Evolutionary conservation across 2,113 vertebrate species (phyloP).

Genomic region (Xiphias gladius): DNA sequence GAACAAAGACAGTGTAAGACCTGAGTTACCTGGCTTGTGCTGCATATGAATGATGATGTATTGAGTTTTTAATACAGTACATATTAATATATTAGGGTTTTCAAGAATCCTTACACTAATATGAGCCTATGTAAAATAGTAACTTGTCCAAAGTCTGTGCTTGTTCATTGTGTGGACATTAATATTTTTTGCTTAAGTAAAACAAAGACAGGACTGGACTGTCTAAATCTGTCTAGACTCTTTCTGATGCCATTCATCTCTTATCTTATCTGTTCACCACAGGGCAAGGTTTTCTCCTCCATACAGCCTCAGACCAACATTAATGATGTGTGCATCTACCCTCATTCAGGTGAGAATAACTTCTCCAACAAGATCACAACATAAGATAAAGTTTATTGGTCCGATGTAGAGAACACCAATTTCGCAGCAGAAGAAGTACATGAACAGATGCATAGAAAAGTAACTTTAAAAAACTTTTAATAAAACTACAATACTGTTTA

Average conservation of each 20-base stretch:
- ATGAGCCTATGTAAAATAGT: not conserved
- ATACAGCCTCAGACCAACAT: slow-evolving; percentile 92
- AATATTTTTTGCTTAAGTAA: not conserved
- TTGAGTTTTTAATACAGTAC: not conserved
- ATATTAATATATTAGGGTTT: not conserved
- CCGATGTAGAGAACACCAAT: not conserved
- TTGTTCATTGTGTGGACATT: not conserved
- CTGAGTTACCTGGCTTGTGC: not conserved
- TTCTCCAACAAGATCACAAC: not conserved
- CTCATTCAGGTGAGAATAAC: slow-evolving; percentile 88
- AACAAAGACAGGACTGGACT: not conserved
- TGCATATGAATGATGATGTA: not conserved
- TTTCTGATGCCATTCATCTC: not conserved
- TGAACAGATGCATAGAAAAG: not conserved
- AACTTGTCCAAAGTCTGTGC: not conserved
- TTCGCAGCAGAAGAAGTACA: not conserved
- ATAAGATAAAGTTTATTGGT: not conserved
- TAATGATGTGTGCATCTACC: slow-evolving; percentile 95
- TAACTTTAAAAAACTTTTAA: not conserved
- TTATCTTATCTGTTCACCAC: slow-evolving; percentile 58
- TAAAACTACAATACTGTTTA: too few species aligned
- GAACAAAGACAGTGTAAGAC: slow-evolving; percentile 93
- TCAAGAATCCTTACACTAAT: not conserved
- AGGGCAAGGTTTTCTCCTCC: slow-evolving; percentile 96
- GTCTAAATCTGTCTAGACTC: not conserved